phyloP scores from a whole-genome alignment of 2,113 vertebrate genomes.

The Regulus satrapa region DNA sequence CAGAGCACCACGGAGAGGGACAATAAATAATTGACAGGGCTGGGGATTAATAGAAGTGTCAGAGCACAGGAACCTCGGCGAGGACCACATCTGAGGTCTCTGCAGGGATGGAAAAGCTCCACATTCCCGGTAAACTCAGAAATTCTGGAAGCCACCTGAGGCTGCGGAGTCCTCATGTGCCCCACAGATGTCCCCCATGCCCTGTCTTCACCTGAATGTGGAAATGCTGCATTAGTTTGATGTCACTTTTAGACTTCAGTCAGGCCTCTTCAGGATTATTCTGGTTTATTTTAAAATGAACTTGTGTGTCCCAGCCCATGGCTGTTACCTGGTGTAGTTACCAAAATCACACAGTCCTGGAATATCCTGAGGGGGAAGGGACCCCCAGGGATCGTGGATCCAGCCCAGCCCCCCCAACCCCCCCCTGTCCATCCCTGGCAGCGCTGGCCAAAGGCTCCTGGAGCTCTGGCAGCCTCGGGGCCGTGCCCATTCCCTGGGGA shows the following conservation, averaged over 20 bases:
- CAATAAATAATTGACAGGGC: not conserved
- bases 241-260: not conserved
- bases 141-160: not conserved
- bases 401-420: not conserved
- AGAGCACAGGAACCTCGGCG: not conserved
- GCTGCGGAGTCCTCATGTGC: not conserved
- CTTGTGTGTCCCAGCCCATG: not conserved
- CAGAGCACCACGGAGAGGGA: not conserved
- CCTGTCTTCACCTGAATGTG: not conserved
- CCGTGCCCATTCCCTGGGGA: not conserved
- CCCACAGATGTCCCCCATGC: fast-evolving
- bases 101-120: not conserved
- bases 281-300: not conserved
- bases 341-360: not conserved
- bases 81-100: not conserved
- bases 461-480: not conserved
- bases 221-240: not conserved
- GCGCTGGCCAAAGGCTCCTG: not conserved
- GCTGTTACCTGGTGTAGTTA: not conserved
- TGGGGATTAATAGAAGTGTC: not conserved
- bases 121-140: fast-evolving
- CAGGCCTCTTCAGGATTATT: not conserved
- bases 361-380: fast-evolving
- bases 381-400: fast-evolving
- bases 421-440: not conserved